Evolutionary conservation across 2,797 vertebrate genomes (phyloP).

Genomic region (Galago senegalensis): DNA sequence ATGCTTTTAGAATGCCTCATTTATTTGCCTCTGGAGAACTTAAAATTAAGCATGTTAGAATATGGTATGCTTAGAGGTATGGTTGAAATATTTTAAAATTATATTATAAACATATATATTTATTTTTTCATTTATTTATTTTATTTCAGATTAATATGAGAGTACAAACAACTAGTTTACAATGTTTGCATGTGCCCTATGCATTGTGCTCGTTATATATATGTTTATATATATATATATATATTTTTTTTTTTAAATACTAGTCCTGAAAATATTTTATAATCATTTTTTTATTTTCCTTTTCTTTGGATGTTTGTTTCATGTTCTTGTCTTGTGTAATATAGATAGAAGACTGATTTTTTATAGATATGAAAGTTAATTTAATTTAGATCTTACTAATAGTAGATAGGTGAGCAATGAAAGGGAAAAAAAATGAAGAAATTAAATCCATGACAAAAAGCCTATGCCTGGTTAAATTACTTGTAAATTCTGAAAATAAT

Average conservation of each 20-base stretch:
- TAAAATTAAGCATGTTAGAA: constrained; percentile 24
- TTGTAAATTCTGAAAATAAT: not conserved
- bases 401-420: too few relatives aligned
- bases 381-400: not conserved
- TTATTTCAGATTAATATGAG: too few relatives aligned
- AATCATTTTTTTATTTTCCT: constrained; percentile 22
- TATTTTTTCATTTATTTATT: too few relatives aligned
- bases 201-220: too few relatives aligned
- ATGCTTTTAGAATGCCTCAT: constrained; percentile 20
- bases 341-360: not conserved
- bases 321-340: not conserved
- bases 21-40: constrained; percentile 43
- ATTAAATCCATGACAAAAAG: not conserved
- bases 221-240: too few relatives aligned
- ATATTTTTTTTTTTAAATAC: not conserved
- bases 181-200: too few relatives aligned
- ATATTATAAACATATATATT: not conserved
- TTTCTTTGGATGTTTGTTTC: not conserved
- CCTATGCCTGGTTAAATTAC: not conserved
- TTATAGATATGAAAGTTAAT: not conserved
- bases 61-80: not conserved
- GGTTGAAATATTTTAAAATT: constrained; percentile 8
- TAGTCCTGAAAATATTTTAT: not conserved
- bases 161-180: too few relatives aligned
- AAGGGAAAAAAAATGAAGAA: too few relatives aligned